phyloP scores from a whole-genome alignment of 2,797 vertebrate species.

The Notoglanidium macrostoma region DNA sequence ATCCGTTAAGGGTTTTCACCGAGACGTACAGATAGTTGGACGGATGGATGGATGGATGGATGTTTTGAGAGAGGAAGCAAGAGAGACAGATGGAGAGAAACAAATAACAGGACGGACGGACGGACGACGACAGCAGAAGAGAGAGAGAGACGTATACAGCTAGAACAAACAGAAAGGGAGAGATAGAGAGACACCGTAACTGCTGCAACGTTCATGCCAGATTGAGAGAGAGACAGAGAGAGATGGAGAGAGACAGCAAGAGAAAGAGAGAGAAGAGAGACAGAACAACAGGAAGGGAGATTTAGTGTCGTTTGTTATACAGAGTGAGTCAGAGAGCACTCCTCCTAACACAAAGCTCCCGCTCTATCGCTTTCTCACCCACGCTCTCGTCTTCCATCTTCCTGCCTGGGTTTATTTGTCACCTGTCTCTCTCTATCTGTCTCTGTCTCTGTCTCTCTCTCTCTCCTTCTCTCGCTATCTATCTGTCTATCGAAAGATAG shows the following conservation, averaged over 20 bases:
- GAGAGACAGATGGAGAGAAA: no score
- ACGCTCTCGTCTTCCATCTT: conserved; percentile 47
- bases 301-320: conserved; percentile 45
- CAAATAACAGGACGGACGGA: neutral
- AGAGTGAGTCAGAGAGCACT: conserved; percentile 40
- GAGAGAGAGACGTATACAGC: neutral
- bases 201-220: neutral
- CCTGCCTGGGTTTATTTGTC: conserved; percentile 23
- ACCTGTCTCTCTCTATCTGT: conserved; percentile 8
- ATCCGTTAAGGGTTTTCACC: neutral
- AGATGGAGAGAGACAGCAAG: neutral
- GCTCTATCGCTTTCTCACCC: conserved; percentile 31
- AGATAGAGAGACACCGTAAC: neutral
- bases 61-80: neutral
- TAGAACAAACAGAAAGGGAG: neutral
- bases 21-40: neutral
- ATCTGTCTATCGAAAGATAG: neutral
- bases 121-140: neutral
- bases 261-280: neutral
- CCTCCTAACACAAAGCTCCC: conserved; percentile 31
- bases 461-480: conserved; percentile 1
- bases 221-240: neutral
- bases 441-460: conserved; percentile 6
- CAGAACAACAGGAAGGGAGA: neutral
- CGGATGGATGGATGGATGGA: neutral